Conservation (phyloP, 2,888 invertebrate genomes). For the Cantharis rufa region DNA sequence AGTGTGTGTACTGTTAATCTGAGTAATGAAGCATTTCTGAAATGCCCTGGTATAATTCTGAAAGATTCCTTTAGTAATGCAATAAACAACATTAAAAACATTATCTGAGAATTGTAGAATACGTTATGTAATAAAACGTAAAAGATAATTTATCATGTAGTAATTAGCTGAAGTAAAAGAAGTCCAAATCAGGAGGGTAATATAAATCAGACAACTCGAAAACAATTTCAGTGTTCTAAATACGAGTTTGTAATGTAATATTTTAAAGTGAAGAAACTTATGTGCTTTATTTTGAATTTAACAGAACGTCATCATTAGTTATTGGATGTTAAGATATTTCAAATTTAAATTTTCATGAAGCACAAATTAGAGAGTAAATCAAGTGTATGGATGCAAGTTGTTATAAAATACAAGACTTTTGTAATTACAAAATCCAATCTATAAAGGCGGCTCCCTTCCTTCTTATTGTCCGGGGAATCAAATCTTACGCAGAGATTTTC, state of each 20-base stretch:
- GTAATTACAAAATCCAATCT: conserved; percentile 30
- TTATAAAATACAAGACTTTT: conserved; percentile 26
- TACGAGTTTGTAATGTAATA: conserved; percentile 23
- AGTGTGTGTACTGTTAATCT: too few species aligned
- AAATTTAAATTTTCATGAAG: conserved; percentile 1
- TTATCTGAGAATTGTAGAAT: background rate
- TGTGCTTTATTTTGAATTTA: conserved; percentile 3
- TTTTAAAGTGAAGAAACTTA: conserved; percentile 21
- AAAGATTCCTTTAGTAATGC: background rate
- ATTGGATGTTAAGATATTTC: background rate
- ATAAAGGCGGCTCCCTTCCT: conserved; percentile 16
- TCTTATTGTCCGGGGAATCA: conserved; percentile 28
- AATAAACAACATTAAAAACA: background rate
- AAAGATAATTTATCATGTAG: conserved; percentile 1
- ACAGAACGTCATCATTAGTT: conserved; percentile 6
- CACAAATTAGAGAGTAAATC: conserved; percentile 16
- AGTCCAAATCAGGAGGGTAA: conserved; percentile 18
- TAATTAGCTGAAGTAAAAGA: conserved; percentile 16
- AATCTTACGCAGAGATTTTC: conserved; percentile 21
- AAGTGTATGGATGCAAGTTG: conserved; percentile 24
- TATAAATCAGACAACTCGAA: conserved; percentile 25
- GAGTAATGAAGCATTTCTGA: too few species aligned
- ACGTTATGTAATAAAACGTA: background rate
- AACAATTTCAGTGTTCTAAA: conserved; percentile 25
- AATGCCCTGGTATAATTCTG: background rate